Evolutionary conservation across 2,797 vertebrate species (phyloP), one percentile per base, ranked within the genome.

Genomic region (Mus spretus): DNA sequence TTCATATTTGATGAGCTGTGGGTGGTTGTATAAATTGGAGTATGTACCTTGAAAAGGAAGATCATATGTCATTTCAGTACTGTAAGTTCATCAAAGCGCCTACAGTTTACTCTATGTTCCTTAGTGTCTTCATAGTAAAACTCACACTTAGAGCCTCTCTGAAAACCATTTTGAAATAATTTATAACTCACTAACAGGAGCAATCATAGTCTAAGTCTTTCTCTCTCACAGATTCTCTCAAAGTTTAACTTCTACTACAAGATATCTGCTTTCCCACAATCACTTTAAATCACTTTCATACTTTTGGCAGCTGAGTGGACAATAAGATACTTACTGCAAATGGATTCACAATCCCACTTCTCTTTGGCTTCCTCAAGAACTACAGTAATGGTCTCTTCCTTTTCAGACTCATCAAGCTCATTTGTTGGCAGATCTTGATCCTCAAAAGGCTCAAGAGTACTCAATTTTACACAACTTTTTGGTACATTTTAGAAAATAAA

Each of bases 281-380:
- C 31, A 86, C 67, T 85, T 79, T 44, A 47, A 90, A 91, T 85
- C 14, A 34, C 24, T 90, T 6, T 7, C 77, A 87, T 1, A 82
- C 26, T 82, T 92, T 22, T 83, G 81, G 63, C 20, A 96, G 93
- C 7, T 0, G 6, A 97, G 91, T 0, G 8, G 55, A 57, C 31
- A 81, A 10, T 14, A 91, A 78, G 78, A 94, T 50, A 99, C 99
- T 99, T 98, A 99, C 99, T 99, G 98, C 99, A 99, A 98, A 99
- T 99, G 80, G 99, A 99, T 97, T 99, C 99, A 74, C 99, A 99
- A 98, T 99, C 99, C 99, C 99, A 99, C 96, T 99, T 99, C 97
- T 99, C 99, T 20, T 98, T 98, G 24, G 98, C 97, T 93, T 98
- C 98, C 12, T 99, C 98, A 75, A 99, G 88, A 67, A 99, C 98